Evolutionary conservation across 2,888 invertebrate species (phyloP), one percentile per base, ranked within the genome.

Genomic region (Choristoneura rosaceana): DNA sequence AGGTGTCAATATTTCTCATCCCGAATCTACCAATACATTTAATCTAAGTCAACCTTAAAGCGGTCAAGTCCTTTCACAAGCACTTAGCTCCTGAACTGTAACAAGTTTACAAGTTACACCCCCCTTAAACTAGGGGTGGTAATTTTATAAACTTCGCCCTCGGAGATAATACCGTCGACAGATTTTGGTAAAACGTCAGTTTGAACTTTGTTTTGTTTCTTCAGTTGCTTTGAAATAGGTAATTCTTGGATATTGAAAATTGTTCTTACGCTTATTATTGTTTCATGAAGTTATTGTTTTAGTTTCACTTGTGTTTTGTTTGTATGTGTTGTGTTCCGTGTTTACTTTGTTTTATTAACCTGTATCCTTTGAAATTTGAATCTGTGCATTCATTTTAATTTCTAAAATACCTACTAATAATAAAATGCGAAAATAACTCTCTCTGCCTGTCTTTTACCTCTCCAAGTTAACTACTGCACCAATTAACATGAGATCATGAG

Each of bases 101-200:
- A 74, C 84, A 80, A 85, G 81, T 84, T 85, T 78, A 84, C 80
- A 81, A 82, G 77, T 85, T 76, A 78, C 76, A 76, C 17, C 55
- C 69, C 69, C 25, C 74, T n/a, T 7, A n/a, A 77, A 70, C 76
- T 73, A 76, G 78, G 75, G 70, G 41, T 70, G 77, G 74, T 84
- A 84, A 87, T 84, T 76, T 79, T 82, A 86, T 85, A 82, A 70
- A 70, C 50, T 70, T 65, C 3, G 12, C 60, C 60, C 7, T 12
- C 12, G 14, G n/a, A 61, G 52, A 38, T 33, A 60, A 68, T 68
- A 55, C 69, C 33, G 52, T 5, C 58, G 38, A 64, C 64, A 65
- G 70, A 64, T 64, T 70, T 70, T 41, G 59, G 64, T 65, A 5
- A 61, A 69, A 38, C 15, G 70, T 47, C 63, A 59, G 17, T 38